Conservation (phyloP, 1,140 invertebrate species). For the Anoplolepis gracilipes region DNA sequence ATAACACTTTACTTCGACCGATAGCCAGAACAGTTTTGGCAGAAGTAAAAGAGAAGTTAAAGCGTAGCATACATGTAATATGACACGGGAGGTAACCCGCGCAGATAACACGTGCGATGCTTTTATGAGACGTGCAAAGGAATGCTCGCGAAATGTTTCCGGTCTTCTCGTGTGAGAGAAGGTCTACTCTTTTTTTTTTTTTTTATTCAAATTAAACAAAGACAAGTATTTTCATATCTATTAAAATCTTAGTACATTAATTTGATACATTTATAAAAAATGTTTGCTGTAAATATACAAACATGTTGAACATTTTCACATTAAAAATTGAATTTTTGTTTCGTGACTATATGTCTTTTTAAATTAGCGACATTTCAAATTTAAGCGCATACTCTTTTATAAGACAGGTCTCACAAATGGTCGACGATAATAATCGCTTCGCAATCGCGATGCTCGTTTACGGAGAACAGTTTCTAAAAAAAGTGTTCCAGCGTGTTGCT, state of each 20-base stretch:
- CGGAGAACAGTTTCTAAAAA: constrained; percentile 9
- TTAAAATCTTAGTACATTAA: constrained; percentile 5
- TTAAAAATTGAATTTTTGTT: background rate
- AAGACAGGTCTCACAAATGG: background rate
- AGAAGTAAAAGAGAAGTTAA: constrained; percentile 37
- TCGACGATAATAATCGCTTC: constrained; percentile 12
- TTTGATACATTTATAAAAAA: background rate
- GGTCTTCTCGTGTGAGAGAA: background rate
- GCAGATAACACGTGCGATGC: background rate
- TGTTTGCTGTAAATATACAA: background rate
- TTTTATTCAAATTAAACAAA: background rate
- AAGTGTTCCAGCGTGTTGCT: constrained; percentile 1
- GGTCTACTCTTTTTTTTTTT: background rate
- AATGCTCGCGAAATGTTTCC: constrained; percentile 15
- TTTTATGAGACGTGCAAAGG: constrained; percentile 19
- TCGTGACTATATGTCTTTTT: background rate
- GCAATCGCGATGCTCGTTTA: constrained; percentile 2
- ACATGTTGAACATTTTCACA: background rate
- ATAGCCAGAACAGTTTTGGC: constrained; percentile 30
- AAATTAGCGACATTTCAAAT: background rate
- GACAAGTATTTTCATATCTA: background rate
- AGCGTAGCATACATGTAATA: constrained; percentile 32
- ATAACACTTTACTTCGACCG: constrained; percentile 69
- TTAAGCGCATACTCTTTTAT: background rate
- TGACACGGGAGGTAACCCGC: constrained; percentile 23